phyloP scores from a whole-genome alignment of 1,140 invertebrate genomes.

The Drosophila virilis region DNA sequence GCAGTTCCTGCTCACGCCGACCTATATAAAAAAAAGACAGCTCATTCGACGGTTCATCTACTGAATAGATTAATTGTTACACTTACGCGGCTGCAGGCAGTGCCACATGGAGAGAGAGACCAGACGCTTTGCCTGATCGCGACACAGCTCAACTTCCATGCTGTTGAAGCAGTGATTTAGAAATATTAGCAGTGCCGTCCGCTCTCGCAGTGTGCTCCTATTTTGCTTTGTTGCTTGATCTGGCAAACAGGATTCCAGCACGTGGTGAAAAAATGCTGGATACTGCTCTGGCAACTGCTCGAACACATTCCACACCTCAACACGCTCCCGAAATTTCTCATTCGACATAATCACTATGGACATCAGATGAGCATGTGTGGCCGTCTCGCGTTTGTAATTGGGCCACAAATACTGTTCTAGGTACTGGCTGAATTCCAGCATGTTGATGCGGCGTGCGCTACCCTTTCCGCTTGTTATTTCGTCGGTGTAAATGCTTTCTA shows the following conservation, averaged over 20 bases:
- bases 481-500: conserved; percentile 92
- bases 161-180: conserved; percentile 98
- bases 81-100: conserved; percentile 92
- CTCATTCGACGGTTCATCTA: neutral
- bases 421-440: conserved; percentile 98
- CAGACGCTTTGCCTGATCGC: conserved; percentile 95
- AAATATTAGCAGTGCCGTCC: conserved; percentile 95
- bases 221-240: conserved; percentile 44
- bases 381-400: conserved; percentile 90
- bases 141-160: conserved; percentile 96
- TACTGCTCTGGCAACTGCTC: conserved; percentile 93
- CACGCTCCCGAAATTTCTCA: conserved; percentile 98
- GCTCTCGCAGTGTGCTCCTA: conserved; percentile 88
- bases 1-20: conserved; percentile 93
- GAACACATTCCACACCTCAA: conserved; percentile 98
- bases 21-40: conserved; percentile 70
- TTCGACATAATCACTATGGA: conserved; percentile 99
- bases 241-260: conserved; percentile 87
- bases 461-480: conserved; percentile 91
- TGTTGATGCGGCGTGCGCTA: conserved; percentile 94
- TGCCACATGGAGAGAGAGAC: conserved; percentile 98
- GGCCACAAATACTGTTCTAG: conserved; percentile 99
- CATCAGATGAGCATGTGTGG: conserved; percentile 93
- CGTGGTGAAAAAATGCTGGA: conserved; percentile 93
- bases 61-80: too few species aligned